These are phyloP conservation scores for Chironomus riparius DNA, from an alignment of 2,888 invertebrate genomes.

Conservation along the genomic window DNA sequence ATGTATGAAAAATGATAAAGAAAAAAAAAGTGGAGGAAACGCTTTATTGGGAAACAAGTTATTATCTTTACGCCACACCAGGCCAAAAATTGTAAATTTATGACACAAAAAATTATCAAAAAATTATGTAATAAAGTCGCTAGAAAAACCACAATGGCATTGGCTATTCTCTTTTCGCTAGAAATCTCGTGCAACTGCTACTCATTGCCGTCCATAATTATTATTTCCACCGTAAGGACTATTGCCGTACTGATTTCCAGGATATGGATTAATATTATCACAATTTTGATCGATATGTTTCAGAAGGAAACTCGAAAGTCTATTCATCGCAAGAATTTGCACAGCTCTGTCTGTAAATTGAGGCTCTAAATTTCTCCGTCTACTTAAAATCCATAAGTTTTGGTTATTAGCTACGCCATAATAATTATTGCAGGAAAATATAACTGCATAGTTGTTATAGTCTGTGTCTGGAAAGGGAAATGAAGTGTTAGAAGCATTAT, in stretches of 20 bases:
- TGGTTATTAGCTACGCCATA: neutral
- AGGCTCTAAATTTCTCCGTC: conserved; percentile 12
- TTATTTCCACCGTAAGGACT: neutral
- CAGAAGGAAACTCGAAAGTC: neutral
- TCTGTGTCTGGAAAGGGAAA: neutral
- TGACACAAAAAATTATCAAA: neutral
- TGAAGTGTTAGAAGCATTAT: neutral
- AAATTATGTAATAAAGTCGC: neutral
- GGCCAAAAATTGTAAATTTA: neutral
- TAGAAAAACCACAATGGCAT: neutral
- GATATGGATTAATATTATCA: neutral
- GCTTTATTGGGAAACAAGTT: neutral
- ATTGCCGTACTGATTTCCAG: neutral
- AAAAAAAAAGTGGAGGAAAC: neutral
- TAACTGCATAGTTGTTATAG: conserved; percentile 21
- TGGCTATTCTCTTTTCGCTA: neutral
- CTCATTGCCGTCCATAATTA: neutral
- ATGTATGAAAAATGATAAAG: neutral
- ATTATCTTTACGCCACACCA: neutral
- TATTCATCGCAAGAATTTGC: neutral
- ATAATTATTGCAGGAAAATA: conserved; percentile 19
- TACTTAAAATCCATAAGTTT: conserved; percentile 9
- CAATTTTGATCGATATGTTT: neutral
- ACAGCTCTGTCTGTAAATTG: neutral
- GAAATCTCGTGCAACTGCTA: neutral